Evolutionary conservation across 2,888 invertebrate genomes (phyloP), one percentile per base, ranked within the genome.

Genomic region (Sturmia bella): DNA sequence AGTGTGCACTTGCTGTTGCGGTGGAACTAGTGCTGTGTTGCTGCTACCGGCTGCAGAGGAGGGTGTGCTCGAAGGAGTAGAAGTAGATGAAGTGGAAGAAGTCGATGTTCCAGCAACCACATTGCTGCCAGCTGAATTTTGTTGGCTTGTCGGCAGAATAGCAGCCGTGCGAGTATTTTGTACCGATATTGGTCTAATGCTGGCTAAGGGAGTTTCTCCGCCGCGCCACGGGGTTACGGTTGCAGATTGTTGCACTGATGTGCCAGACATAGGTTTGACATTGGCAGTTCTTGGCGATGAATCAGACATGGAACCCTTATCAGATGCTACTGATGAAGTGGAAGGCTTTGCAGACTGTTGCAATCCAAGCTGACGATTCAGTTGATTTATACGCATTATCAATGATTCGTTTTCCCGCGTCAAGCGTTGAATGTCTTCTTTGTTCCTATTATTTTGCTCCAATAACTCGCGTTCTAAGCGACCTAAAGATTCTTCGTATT

Each of bases 231-330:
- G 93, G n/a, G 92, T 93, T 48, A 94, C 93, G 4, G 93, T 90
- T 0, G 91, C 91, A 2, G 91, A 91, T 83, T 91, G 91, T 64
- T 91, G 91, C 0, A 88, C 88, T 0, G 89, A 89, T 0, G 91
- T 92, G 86, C 96, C 96, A 3, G 98, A 96, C 95, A 98, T 97
- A 0, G 98, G 98, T 90, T 97, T 97, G 52, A 98, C 98, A 89
- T 98, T 98, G 5, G 98, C 98, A 0, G 97, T 98, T 0, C 95
- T 94, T 0, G 93, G 93, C 2, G 86, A 86, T 3, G 90, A 89
- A 12, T 93, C 93, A 41, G 93, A 93, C 3, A 92, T 92, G 12
- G 92, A 92, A 2, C 92, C 91, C 87, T 94, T 94, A 66, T 93
- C 94, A 2, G 89, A 87, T 87, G 94, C 91, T 21, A 88, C 89